phyloP scores from a whole-genome alignment of 2,888 invertebrate species.

The Syrphus vitripennis region DNA sequence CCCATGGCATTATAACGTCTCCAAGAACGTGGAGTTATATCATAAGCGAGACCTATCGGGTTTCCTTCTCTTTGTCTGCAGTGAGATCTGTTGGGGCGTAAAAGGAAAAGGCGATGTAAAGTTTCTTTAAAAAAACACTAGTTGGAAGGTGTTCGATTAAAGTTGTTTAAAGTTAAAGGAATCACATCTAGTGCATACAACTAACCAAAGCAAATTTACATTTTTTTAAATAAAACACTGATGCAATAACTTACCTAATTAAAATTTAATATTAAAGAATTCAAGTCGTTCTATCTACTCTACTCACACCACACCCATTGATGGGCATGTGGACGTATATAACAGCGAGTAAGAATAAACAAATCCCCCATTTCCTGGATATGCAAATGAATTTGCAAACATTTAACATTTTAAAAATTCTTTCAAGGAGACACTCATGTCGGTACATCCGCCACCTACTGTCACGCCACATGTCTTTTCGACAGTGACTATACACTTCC shows the following conservation, averaged over 20 bases:
- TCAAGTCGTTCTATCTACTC: not conserved
- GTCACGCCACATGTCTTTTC: not conserved
- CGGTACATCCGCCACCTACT: not conserved
- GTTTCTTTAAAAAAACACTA: too few relatives aligned
- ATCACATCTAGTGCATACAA: too few relatives aligned
- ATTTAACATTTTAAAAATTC: not conserved
- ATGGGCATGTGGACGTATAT: not conserved
- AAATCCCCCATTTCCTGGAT: not conserved
- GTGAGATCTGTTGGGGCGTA: too few relatives aligned
- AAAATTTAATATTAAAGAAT: not conserved
- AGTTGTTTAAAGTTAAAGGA: too few relatives aligned
- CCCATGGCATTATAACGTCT: too few relatives aligned
- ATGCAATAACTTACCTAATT: not conserved
- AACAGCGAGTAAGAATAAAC: not conserved
- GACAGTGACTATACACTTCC: not conserved
- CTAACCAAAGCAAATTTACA: too few relatives aligned
- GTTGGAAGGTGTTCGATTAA: too few relatives aligned
- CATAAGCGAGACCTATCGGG: too few relatives aligned
- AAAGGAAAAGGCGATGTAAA: too few relatives aligned
- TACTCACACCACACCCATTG: not conserved
- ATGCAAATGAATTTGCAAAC: not conserved
- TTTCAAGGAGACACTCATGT: not conserved
- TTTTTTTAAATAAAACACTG: not conserved
- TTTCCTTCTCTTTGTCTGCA: too few relatives aligned
- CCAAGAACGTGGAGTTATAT: too few relatives aligned